Base-by-base conservation (phyloP, 1,140 invertebrate species). In the Scylla paramamosain region DNA sequence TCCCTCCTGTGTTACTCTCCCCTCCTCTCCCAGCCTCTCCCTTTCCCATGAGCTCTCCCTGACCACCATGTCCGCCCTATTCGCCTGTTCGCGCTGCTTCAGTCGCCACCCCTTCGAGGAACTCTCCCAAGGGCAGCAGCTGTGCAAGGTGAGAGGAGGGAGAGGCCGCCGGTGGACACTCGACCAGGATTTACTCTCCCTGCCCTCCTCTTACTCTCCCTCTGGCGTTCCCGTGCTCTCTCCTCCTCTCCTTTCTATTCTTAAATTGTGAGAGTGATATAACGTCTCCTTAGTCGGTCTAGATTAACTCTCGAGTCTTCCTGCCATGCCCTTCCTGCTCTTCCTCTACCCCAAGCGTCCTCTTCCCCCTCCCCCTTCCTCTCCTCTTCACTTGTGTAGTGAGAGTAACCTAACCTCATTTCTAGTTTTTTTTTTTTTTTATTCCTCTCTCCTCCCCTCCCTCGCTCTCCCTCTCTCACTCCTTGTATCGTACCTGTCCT, bases 1-100 rank as follows among this genome's bases (percentile, higher is more conserved):
- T 39, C 39, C 39, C 29, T 45, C 12, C 25, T 4, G 52, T 59
- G 52, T 16, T 8, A 0, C 52, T 59, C 20, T 16, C 20, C 20
- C 20, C 0, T 3, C 52, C 10, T 20, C 3, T 20, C 52, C 20
- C 12, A 20, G 52, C 10, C 52, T 59, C 10, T 20, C 20, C 52
- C 12, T 59, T 8, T 20, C 52, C 52, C 52, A 59, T 59, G 52
- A 59, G 52, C 52, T 16, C 12, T 20, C 52, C 52, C 52, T 59
- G 52, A 59, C 12, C 52, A 45, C 87, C 28, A 95, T 95, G 91
- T 96, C 97, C 97, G 97, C 98, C 95, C 97, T 99, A 96, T 99
- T 99, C 97, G 99, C 99, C 82, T 99, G 99, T 97, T 99, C 99
- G 91, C 98, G 98, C 97, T 99, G 99, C 97, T 99, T 99, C 97